Base-by-base conservation (phyloP, 1,140 invertebrate genomes). In the Papilio dardanus region DNA sequence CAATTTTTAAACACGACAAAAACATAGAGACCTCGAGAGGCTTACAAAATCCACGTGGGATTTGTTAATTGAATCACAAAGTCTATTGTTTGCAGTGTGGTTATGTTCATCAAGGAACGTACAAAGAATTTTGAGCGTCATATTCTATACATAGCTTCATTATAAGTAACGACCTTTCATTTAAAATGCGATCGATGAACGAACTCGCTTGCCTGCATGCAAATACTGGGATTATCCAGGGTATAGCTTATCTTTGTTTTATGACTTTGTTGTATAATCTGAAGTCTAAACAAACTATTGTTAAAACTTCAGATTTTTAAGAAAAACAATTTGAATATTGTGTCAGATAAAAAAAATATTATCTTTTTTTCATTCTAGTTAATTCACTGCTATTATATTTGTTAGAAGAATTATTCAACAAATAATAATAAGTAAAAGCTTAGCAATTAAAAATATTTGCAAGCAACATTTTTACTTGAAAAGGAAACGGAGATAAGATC, bases 181-280 rank as follows among this genome's bases (percentile, higher is more conserved):
- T 54, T 24, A 24, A 54, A 54, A 24, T 54, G 50, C 50, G 50
- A 54, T 54, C 50, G 50, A 54, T 54, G 50, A 54, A 54, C 50
- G 50, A 28, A 54, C 50, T 54, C 21, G 8, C 21, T 24, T 10
- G 50, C 21, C 21, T 54, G 50, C 50, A 54, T 28, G 50, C 50
- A 54, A 28, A 54, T 24, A 28, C 21, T 54, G 50, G 19, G 12
- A 24, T 54, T 24, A 46, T 46, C 42, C 50, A 21, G 1, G 10
- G 50, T 54, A 54, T 24, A 8, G 50, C 10, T 10, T 24, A 54
- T 12, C 24, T 24, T 24, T 54, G 2, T 10, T 54, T n/a, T n/a
- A n/a, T n/a, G n/a, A 24, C 21, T 54, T 54, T 54, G 21, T 28
- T 3, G n/a, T n/a, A n/a, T n/a, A n/a, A n/a, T n/a, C n/a, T n/a